Base-by-base conservation (phyloP, 2,113 vertebrate species). In the Oryzias woworae region DNA sequence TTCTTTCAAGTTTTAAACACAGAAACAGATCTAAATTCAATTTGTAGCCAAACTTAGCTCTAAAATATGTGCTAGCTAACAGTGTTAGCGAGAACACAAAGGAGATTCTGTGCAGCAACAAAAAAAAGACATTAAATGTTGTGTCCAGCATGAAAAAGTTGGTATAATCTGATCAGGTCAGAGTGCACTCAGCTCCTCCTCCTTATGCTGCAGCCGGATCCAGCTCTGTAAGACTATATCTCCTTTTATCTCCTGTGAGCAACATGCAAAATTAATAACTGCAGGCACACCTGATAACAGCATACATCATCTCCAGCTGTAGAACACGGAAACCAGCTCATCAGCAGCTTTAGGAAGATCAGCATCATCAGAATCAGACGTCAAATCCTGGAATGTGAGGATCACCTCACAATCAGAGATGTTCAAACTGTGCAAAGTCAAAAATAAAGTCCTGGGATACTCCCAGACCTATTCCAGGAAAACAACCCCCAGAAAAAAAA, bases 251-350 rank as follows among this genome's bases (percentile, higher is more conserved):
- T 62, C 20, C 23, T 26, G 28, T 58, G 18, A 28, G 42, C 49
- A 26, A 22, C 58, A 59, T 62, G 61, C 45, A 52, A 56, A 53
- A 57, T 66, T 28, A 7, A 73, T 57, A 36, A 47, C 6, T 4
- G 6, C 20, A 23, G 55, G 15, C 5, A 42, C 47, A 28, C 22
- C 14, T 15, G 50, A 36, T 36, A 12, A 36, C 8, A 12, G 36
- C 36, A 36, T 12, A 12, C 10, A 36, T 36, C 36, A 36, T 36
- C 10, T 36, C 36, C 36, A 36, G 36, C 36, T 36, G 36, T 36
- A 36, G 36, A 36, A 36, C 10, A 36, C 12, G 36, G 36, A 36
- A 36, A 36, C 26, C 26, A 28, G 7, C 26, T 6, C 26, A 6
- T 28, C 26, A 28, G 10, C 8, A 36, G 36, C 10, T 36, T 12